Evolutionary conservation across 2,797 vertebrate species (phyloP).

Genomic region (Spinibarbus caldwelli): DNA sequence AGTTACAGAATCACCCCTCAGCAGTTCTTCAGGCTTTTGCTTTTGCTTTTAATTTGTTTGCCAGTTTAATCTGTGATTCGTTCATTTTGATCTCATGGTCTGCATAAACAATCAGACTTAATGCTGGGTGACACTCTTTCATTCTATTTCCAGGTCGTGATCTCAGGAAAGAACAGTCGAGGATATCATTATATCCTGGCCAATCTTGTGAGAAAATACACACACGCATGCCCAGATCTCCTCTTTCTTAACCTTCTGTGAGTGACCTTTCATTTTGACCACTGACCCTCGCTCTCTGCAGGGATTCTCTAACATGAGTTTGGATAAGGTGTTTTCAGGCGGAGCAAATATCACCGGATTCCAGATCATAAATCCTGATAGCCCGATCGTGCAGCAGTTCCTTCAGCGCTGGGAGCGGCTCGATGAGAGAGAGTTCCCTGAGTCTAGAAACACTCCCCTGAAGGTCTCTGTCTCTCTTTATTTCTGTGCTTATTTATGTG

Average conservation of each 20-base stretch:
- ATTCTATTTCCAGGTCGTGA: conserved; percentile 85
- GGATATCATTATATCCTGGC: conserved; percentile 98
- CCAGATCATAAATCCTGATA: conserved; percentile 96
- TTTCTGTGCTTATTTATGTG: conserved; percentile 15
- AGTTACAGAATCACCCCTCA: background rate
- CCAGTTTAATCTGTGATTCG: background rate
- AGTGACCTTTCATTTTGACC: conserved; percentile 6
- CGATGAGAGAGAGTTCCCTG: conserved; percentile 97
- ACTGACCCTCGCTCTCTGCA: conserved; percentile 70
- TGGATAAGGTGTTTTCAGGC: conserved; percentile 92
- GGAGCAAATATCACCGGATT: conserved; percentile 97
- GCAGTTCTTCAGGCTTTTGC: background rate
- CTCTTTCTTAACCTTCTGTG: background rate
- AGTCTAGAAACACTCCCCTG: conserved; percentile 92
- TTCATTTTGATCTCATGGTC: background rate
- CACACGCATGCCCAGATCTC: conserved; percentile 15
- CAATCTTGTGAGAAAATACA: conserved; percentile 89
- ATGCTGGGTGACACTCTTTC: background rate
- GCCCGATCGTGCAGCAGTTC: conserved; percentile 95
- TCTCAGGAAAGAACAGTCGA: conserved; percentile 92
- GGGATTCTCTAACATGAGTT: conserved; percentile 93
- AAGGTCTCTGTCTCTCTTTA: conserved; percentile 79
- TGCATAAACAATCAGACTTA: background rate
- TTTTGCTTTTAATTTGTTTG: background rate
- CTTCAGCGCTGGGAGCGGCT: conserved; percentile 96